Evolutionary conservation across 2,113 vertebrate genomes (phyloP), one percentile per base, ranked within the genome.

Genomic region (Boleophthalmus pectinirostris): DNA sequence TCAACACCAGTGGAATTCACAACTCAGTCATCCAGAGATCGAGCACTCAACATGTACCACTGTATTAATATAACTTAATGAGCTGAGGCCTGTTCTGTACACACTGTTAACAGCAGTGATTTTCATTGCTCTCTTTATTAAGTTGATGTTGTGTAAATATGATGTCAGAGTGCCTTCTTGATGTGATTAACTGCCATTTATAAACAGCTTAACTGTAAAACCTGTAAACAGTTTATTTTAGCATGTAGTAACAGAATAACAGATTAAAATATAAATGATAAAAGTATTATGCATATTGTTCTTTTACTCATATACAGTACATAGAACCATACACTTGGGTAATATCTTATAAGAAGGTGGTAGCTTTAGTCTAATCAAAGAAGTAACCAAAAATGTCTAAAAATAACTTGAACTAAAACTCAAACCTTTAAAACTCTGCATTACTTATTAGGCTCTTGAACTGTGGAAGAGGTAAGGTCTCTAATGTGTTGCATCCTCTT

Each of bases 401-500:
- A 25, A 21, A 24, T 15, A 58, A 58, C 3, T 1, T 5, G 10
- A 43, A 8, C 1, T 43, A 43, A 43, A 43, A 43, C 10, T 9
- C 23, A 25, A 58, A 58, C 23, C 5, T 23, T 25, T 58, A 33
- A 61, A 61, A 33, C 6, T 20, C 33, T 60, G 2, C 23, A 61
- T 61, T 29, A 9, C 16, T n/a, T 81, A 73, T 81, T 73, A 72
- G 67, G 66, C 56, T 66, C 70, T 61, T 74, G 73, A 81, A 74
- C 74, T 69, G 82, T 83, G 11, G 5, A 57, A 70, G 79, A 87
- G 79, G 74, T 78, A 74, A 68, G 60, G 68, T 76, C 87, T 80
- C 75, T 89, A 87, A 91, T 89, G 86, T 77, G 85, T 80, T 90
- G 69, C 83, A 83, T 86, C 73, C 82, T 82, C 74, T 81, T 88